Evolutionary conservation across 2,113 vertebrate genomes (phyloP).

Genomic region (Cryptomyrus ogoouensis): DNA sequence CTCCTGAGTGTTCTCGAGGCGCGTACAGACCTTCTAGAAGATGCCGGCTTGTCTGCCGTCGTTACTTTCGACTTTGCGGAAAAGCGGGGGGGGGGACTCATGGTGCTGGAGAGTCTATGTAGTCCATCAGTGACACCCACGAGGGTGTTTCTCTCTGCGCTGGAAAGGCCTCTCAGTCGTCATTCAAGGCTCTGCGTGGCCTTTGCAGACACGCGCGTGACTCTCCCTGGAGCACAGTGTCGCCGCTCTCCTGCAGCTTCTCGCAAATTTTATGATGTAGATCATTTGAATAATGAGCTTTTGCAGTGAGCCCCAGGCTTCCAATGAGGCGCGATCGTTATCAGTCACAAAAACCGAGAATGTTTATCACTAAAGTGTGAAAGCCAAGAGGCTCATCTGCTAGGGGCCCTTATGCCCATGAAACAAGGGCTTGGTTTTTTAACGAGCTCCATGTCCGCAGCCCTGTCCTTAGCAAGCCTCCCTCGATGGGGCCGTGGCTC

Average conservation of each 20-base stretch:
- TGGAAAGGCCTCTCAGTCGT: neutral
- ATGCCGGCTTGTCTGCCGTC: neutral
- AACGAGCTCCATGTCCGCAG: slow-evolving; percentile 9
- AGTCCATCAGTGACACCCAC: neutral
- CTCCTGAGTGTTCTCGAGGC: neutral
- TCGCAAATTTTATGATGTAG: neutral
- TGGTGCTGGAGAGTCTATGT: slow-evolving; percentile 9
- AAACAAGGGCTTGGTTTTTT: neutral
- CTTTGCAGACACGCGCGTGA: neutral
- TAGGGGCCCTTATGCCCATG: neutral
- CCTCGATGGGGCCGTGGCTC: neutral
- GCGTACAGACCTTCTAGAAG: neutral
- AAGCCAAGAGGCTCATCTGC: neutral
- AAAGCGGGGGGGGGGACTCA: neutral
- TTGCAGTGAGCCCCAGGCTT: neutral
- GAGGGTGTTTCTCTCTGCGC: neutral
- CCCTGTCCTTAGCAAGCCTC: neutral
- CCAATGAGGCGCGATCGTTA: neutral
- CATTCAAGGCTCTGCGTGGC: neutral
- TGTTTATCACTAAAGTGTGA: neutral
- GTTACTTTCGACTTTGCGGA: neutral
- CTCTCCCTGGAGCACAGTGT: neutral
- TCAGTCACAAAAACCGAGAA: neutral
- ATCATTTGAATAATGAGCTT: neutral
- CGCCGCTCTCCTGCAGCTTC: neutral